A percentile compares a stretch with the other conserved stretches of the same genome.
Conservation (phyloP, 2,888 invertebrate species). For the Tiliacea citrago region DNA sequence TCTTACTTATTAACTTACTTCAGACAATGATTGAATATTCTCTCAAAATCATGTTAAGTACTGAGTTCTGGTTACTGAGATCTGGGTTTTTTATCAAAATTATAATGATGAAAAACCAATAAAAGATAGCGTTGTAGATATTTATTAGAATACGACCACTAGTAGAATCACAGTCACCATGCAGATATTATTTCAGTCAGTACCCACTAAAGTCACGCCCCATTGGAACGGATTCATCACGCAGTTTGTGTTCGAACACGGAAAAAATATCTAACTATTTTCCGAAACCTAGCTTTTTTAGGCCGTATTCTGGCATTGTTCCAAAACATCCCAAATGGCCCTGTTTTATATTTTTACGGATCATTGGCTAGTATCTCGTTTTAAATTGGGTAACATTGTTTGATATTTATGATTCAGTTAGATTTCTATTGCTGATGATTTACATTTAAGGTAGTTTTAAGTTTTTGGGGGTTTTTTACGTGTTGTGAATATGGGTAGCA, state of each 20-base stretch:
- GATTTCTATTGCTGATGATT: neutral
- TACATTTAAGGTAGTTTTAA: no score
- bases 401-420: neutral
- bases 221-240: constrained; percentile 48
- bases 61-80: no score
- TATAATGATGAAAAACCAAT: neutral
- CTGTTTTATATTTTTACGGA: constrained; percentile 51
- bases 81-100: no score
- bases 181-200: neutral
- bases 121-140: neutral
- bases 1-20: neutral
- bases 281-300: constrained; percentile 35
- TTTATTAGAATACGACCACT: neutral
- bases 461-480: no score
- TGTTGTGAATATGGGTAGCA: no score
- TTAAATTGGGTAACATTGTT: constrained; percentile 31
- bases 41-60: no score
- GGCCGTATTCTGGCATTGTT: constrained; percentile 44
- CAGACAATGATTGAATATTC: no score
- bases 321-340: constrained; percentile 52
- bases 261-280: constrained; percentile 26
- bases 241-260: constrained; percentile 42
- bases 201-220: neutral
- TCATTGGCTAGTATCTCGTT: constrained; percentile 41
- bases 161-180: neutral